phyloP scores from a whole-genome alignment of 2,113 vertebrate genomes.

The Malurus cyaneus region DNA sequence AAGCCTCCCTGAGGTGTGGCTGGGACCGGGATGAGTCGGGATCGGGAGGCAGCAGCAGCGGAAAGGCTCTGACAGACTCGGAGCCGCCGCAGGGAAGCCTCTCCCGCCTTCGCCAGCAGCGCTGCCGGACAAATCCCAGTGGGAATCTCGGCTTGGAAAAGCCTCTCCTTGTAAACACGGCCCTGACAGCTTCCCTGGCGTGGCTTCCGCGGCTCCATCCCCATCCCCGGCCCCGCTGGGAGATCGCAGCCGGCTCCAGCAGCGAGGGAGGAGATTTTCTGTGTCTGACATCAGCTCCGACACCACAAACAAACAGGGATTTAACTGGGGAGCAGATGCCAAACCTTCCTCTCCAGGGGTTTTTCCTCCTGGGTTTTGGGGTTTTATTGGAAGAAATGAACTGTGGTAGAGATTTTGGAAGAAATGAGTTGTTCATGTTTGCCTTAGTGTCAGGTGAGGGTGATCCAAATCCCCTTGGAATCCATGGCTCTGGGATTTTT shows the following conservation, averaged over 20 bases:
- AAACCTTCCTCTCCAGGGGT: accelerated
- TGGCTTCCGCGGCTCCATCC: background rate
- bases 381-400: background rate
- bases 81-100: background rate
- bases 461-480: background rate
- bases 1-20: accelerated
- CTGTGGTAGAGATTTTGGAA: no score
- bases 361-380: background rate
- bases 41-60: background rate
- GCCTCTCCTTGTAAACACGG: background rate
- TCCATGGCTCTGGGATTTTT: accelerated
- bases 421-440: no score
- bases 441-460: accelerated
- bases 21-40: background rate
- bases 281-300: background rate
- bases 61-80: background rate
- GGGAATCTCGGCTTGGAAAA: background rate
- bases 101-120: background rate
- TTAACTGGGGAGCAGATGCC: background rate
- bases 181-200: background rate
- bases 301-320: background rate
- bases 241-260: background rate
- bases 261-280: background rate
- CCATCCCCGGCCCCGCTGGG: background rate
- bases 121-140: background rate